These are phyloP conservation scores for Trissoscelio sp. DNA, from an alignment of 2,888 invertebrate species.

Conservation along the genomic window DNA sequence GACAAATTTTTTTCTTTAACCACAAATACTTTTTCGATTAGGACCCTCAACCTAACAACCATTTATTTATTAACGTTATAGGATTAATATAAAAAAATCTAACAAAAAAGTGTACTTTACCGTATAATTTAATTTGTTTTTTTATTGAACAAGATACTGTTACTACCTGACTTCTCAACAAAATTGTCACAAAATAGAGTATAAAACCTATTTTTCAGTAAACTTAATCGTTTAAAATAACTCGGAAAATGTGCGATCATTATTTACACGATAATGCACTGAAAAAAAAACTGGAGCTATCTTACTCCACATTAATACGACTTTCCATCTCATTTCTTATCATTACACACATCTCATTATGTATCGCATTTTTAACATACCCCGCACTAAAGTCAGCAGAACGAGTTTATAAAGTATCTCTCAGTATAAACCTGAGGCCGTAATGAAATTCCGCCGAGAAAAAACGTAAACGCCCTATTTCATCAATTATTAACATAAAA, in stretches of 20 bases:
- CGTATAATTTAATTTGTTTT: no score
- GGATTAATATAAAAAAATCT: no score
- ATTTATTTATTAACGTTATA: no score
- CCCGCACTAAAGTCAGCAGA: slow-evolving; percentile 57
- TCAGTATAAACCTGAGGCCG: slow-evolving; percentile 16
- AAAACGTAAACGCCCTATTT: slow-evolving; percentile 61
- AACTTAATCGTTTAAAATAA: slow-evolving; percentile 22
- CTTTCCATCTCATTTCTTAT: slow-evolving; percentile 65
- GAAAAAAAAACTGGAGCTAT: slow-evolving; percentile 30
- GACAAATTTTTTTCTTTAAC: no score
- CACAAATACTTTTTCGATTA: no score
- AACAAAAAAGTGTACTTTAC: no score
- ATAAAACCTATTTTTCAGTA: no score
- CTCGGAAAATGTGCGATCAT: slow-evolving; percentile 35
- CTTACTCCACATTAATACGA: slow-evolving; percentile 55
- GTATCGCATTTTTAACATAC: slow-evolving; percentile 60
- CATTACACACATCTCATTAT: slow-evolving; percentile 62
- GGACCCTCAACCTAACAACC: no score
- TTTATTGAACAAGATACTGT: no score
- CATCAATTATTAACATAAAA: slow-evolving; percentile 56
- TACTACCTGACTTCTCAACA: no score
- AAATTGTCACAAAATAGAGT: no score
- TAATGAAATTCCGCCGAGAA: slow-evolving; percentile 58
- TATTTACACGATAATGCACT: slow-evolving; percentile 42
- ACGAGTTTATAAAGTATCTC: slow-evolving; percentile 63